Conservation (phyloP, 2,113 vertebrate species). For the Pristiophorus japonicus region DNA sequence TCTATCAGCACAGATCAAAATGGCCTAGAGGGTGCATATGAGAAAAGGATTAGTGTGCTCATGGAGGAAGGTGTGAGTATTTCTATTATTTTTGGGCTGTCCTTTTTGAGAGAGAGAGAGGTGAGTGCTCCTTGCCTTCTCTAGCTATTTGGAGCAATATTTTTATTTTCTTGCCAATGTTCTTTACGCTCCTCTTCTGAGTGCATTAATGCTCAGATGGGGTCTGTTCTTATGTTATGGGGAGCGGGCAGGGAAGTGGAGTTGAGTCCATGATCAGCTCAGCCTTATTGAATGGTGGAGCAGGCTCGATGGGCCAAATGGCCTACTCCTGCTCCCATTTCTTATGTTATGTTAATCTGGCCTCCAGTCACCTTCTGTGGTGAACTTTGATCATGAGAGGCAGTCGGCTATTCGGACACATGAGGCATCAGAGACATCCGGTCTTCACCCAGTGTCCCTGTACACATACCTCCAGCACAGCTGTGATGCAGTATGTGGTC, state of each 20-base stretch:
- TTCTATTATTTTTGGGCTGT: neutral
- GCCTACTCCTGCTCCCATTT: too few species aligned
- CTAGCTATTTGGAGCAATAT: neutral
- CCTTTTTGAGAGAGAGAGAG: neutral
- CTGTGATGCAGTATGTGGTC: neutral
- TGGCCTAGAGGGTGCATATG: neutral
- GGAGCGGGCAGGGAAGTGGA: too few species aligned
- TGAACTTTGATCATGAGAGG: neutral
- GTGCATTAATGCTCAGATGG: neutral
- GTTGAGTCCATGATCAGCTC: too few species aligned
- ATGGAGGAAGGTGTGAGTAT: neutral
- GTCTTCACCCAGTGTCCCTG: neutral
- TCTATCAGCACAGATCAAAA: conserved; percentile 3
- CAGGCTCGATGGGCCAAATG: too few species aligned
- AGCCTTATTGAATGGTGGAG: too few species aligned
- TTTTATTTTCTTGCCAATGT: neutral
- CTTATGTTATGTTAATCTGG: too few species aligned
- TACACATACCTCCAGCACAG: too few species aligned
- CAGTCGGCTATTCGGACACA: too few species aligned
- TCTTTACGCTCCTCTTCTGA: neutral
- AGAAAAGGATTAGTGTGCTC: neutral
- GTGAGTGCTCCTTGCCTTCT: neutral
- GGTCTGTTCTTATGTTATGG: too few species aligned
- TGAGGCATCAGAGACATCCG: neutral
- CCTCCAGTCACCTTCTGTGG: neutral